These are phyloP conservation scores for Danio tinwini DNA, from an alignment of 2,797 vertebrate species.

Conservation along the genomic window DNA sequence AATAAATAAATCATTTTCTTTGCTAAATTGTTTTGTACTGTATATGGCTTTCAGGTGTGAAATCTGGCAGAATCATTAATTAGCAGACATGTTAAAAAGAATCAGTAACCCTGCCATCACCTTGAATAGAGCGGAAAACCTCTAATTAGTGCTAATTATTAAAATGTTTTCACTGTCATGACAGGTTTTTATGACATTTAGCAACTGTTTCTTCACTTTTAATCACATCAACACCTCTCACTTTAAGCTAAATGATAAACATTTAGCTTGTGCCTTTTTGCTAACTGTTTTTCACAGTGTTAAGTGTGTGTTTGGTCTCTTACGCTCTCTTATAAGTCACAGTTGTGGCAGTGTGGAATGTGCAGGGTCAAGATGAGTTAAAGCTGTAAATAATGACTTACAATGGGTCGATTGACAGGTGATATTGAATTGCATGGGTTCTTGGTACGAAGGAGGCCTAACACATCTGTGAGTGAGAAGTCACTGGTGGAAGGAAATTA, in stretches of 20 bases:
- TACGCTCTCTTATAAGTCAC: background rate
- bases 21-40: background rate
- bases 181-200: background rate
- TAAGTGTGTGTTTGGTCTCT: background rate
- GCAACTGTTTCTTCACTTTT: background rate
- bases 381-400: slow-evolving; percentile 61
- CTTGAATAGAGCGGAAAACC: background rate
- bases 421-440: slow-evolving; percentile 52
- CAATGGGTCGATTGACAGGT: slow-evolving; percentile 65
- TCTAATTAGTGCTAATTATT: slow-evolving; percentile 44
- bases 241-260: background rate
- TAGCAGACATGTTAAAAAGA: slow-evolving; percentile 41
- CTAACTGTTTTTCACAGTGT: background rate
- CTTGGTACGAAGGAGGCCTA: slow-evolving; percentile 49
- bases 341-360: slow-evolving; percentile 18
- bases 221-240: background rate
- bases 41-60: slow-evolving; percentile 12
- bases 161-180: slow-evolving; percentile 24
- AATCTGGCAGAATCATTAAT: slow-evolving; percentile 38
- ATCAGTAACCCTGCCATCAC: background rate
- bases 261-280: background rate
- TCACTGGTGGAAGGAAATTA: slow-evolving; percentile 48
- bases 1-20: background rate
- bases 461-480: slow-evolving; percentile 47
- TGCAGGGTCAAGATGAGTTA: slow-evolving; percentile 52